These are phyloP conservation scores for Agrotis exclamationis DNA, from an alignment of 2,888 invertebrate genomes.

Conservation along the genomic window DNA sequence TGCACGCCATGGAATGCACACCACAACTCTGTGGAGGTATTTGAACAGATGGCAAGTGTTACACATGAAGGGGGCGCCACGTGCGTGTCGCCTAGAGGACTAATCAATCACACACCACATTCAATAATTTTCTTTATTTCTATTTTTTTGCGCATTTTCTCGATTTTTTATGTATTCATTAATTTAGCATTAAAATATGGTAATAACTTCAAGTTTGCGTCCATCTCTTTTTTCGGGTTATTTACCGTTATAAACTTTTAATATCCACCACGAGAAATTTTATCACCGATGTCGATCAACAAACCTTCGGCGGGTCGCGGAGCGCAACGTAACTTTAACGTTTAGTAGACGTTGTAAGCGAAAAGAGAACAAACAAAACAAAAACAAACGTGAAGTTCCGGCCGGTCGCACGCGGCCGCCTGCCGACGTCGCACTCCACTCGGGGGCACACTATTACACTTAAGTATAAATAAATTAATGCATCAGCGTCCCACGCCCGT, in stretches of 20 bases:
- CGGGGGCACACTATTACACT: slow-evolving; percentile 61
- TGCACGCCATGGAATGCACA: slow-evolving; percentile 66
- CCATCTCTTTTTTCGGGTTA: slow-evolving; percentile 83
- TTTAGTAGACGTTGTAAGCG: slow-evolving; percentile 82
- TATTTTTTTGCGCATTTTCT: slow-evolving; percentile 85
- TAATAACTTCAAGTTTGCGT: slow-evolving; percentile 89
- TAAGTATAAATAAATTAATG: slow-evolving; percentile 77
- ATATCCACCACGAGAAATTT: slow-evolving; percentile 79
- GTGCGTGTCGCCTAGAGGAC: slow-evolving; percentile 73
- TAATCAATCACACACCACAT: slow-evolving; percentile 90
- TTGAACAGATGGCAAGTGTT: slow-evolving; percentile 88
- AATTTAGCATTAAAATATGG: slow-evolving; percentile 91
- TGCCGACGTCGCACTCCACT: slow-evolving; percentile 59
- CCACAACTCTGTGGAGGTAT: slow-evolving; percentile 64
- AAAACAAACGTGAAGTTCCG: slow-evolving; percentile 87
- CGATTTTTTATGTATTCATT: slow-evolving; percentile 85
- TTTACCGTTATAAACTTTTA: slow-evolving; percentile 79
- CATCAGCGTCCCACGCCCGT: slow-evolving; percentile 66
- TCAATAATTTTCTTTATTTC: slow-evolving; percentile 90
- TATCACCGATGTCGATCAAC: slow-evolving; percentile 78
- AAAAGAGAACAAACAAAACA: slow-evolving; percentile 89
- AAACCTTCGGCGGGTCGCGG: slow-evolving; percentile 75
- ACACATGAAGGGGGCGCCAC: slow-evolving; percentile 78
- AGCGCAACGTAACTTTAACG: slow-evolving; percentile 80
- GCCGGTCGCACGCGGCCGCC: slow-evolving; percentile 71